A percentile compares a stretch with the other conserved stretches of the same genome.
Conservation (phyloP, 2,888 invertebrate genomes). For the Phytoseiulus persimilis region DNA sequence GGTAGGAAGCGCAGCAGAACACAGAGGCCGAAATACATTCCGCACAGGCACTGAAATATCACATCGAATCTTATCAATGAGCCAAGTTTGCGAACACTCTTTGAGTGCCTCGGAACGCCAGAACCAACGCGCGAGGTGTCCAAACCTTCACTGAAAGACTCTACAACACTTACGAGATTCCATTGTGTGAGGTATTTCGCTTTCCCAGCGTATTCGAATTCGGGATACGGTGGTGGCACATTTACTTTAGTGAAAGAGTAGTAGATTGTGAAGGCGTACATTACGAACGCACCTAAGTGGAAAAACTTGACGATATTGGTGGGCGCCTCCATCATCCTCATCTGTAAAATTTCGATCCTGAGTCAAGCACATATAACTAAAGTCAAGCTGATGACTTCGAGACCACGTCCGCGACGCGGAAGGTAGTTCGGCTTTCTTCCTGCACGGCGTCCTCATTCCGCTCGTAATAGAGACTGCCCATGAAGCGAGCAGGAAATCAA, state of each 20-base stretch:
- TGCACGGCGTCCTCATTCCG: no score
- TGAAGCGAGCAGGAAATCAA: no score
- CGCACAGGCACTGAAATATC: background rate
- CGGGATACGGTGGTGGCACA: slow-evolving; percentile 39
- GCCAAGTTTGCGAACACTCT: background rate
- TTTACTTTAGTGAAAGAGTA: background rate
- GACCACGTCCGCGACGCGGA: no score
- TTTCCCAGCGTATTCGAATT: slow-evolving; percentile 62
- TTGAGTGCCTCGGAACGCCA: background rate
- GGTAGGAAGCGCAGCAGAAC: slow-evolving; percentile 14
- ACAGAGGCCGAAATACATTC: slow-evolving; percentile 12
- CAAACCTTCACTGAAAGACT: no score
- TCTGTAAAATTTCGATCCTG: background rate
- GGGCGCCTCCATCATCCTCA: background rate
- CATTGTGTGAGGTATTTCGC: slow-evolving; percentile 74
- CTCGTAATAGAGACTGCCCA: no score
- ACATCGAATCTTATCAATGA: no score
- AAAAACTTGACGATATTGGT: background rate
- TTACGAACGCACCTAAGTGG: background rate
- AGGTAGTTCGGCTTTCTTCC: no score
- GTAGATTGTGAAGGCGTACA: slow-evolving; percentile 10
- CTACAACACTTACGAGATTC: slow-evolving; percentile 61
- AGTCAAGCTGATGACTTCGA: no score
- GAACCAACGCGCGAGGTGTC: no score
- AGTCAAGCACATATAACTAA: no score